Evolutionary conservation across 1,140 invertebrate genomes (phyloP), one percentile per base, ranked within the genome.

Genomic region (Platyscapa corneri): DNA sequence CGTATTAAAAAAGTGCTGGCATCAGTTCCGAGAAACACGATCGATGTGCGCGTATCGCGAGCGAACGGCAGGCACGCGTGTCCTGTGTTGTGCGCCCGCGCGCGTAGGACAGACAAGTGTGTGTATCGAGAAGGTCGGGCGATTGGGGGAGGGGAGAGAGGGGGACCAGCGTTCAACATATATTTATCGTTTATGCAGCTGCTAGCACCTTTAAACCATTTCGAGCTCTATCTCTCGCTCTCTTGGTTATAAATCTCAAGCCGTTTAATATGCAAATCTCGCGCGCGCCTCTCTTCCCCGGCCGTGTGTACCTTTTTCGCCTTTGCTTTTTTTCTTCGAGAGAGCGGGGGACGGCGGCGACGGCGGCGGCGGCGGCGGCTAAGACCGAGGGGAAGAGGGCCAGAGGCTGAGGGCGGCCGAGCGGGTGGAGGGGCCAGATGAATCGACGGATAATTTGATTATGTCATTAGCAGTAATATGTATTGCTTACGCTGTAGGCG

Each of bases 251-350:
- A 93, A 93, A 93, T 93, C 92, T 91, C 88, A 87, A 92, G 90
- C 91, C 92, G 91, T 93, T 93, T 93, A 93, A 93, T 93, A 93
- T 93, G 92, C 90, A 93, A 93, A 93, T 93, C 87, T 84, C n/a
- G 20, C 70, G 65, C 53, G 74, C 49, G 30, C 8, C 3, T 12
- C 65, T 67, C 65, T 76, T 37, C 46, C 46, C 30, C 75, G 12
- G 49, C 2, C 18, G 1, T 78, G 53, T 39, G 49, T 53, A 53
- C 34, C 49, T 60, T 78, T 53, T 37, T 60, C 76, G 53, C 18
- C 76, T 78, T 39, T 27, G 76, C 76, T 67, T 39, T 80, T 80
- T 80, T 32, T 80, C 5, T 65, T n/a, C 12, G 32, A 18, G n/a
- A 37, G 72, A 12, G 30, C 7, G 20, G 20, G 27, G 46, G 49